Base-by-base conservation (phyloP, 2,797 vertebrate genomes). In the Avahi laniger region DNA sequence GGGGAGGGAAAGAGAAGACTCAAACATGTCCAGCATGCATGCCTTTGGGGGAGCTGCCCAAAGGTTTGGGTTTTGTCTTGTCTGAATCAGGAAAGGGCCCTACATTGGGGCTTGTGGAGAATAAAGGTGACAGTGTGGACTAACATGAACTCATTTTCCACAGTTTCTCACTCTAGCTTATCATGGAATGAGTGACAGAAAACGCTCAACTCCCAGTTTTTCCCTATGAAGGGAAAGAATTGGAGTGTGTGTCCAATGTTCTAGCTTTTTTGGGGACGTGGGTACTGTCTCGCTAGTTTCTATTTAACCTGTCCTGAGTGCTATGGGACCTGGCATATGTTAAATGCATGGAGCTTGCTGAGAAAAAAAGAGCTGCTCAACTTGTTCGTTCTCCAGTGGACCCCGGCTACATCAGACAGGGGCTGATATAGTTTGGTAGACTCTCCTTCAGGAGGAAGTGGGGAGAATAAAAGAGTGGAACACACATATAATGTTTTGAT, bases 1-100 rank as follows among this genome's bases (percentile, higher is more conserved):
- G 14, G 67, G 30, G 7, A 73, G 28, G 14, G n/a, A 89, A 80
- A 85, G 9, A 80, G 35, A 95, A 91, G 20, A 76, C 26, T 67
- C 8, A 48, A 67, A 67, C 3, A 13, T n/a, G 14, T 59, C 6
- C 26, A 48, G 73, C 38, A 46, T 72, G 4, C 18, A 81, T 79
- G 59, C 12, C 73, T 54, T 75, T 50, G 26, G 80, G 33, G 54
- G 9, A 41, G 24, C 54, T 83, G 63, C 41, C 22, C 6, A 70
- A 73, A 8, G 28, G 46, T 70, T 12, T 35, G 9, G 2, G 10
- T 63, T 79, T 17, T 67, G 15, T 70, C 11, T 92, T 65, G 22
- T 24, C 14, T 70, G 41, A 67, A 46, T 91, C 72, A 61, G 35
- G 33, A 87, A 76, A 84, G 7, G 7, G 30, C n/a, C 12, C 15